These are phyloP conservation scores for Lytechinus variegatus DNA, from an alignment of 35 echinoderm and acorn worm genomes.

Conservation along the genomic window DNA sequence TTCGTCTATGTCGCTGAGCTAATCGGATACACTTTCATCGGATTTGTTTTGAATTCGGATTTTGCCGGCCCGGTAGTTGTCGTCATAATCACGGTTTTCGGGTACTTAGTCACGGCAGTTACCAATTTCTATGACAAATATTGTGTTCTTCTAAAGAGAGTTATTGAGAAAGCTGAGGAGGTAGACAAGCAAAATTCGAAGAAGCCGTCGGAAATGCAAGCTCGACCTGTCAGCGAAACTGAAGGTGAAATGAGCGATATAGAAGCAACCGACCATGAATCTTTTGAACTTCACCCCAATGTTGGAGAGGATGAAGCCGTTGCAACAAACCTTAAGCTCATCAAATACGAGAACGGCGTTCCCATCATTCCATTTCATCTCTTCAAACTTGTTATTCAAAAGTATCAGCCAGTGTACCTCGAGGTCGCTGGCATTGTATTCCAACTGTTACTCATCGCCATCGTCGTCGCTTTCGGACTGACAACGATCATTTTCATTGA, in stretches of 20 bases:
- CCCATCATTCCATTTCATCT: conserved; percentile 64
- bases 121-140: conserved; percentile 83
- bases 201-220: neutral
- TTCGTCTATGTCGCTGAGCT: conserved; percentile 84
- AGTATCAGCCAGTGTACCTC: conserved; percentile 63
- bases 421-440: conserved; percentile 54
- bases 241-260: neutral
- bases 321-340: neutral
- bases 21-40: conserved; percentile 80
- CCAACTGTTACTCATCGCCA: conserved; percentile 51
- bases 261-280: neutral
- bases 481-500: conserved; percentile 76
- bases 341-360: conserved; percentile 51
- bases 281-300: neutral
- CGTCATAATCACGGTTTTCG: conserved; percentile 62
- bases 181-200: conserved; percentile 16
- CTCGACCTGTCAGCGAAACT: neutral
- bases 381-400: conserved; percentile 66
- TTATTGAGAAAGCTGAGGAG: conserved; percentile 66
- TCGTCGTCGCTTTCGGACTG: conserved; percentile 74
- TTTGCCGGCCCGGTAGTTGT: conserved; percentile 64
- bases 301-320: neutral
- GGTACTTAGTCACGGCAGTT: conserved; percentile 61
- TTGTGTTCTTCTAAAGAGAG: conserved; percentile 57
- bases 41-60: conserved; percentile 79